Percentiles rank a stretch among this genome's conserved stretches.
Evolutionary conservation across 2,113 vertebrate species (phyloP).

Genomic region (Bos indicus): DNA sequence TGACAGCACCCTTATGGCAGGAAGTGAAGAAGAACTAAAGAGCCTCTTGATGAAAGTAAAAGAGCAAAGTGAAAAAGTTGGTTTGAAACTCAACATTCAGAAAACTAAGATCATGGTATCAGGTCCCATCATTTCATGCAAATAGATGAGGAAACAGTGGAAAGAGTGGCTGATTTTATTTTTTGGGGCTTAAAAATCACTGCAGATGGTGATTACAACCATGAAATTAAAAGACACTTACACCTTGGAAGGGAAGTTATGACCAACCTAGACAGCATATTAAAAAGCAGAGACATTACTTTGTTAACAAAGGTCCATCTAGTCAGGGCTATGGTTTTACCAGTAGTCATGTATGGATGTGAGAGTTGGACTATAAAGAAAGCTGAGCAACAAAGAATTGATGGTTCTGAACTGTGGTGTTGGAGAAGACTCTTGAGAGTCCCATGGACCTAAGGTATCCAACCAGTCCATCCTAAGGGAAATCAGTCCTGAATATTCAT

Average conservation of each 20-base stretch:
- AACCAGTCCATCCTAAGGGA: not conserved
- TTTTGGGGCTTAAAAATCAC: accelerated
- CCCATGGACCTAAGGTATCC: not conserved
- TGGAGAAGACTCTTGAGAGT: not conserved
- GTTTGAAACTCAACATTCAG: not conserved
- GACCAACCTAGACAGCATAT: not conserved
- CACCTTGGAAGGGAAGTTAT: not conserved
- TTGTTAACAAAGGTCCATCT: not conserved
- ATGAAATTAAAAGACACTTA: not conserved
- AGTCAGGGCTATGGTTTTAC: not conserved
- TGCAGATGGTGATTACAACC: not conserved
- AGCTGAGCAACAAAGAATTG: not conserved
- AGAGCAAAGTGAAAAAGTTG: not conserved
- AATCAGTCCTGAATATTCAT: not conserved
- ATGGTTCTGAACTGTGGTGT: not conserved
- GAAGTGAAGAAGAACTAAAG: not conserved
- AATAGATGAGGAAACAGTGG: not conserved
- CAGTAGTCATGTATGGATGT: not conserved
- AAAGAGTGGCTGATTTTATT: not conserved
- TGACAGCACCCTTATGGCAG: not conserved
- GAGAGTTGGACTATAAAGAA: not conserved
- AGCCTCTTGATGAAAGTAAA: not conserved
- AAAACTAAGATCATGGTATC: not conserved
- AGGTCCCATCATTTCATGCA: not conserved
- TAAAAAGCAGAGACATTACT: not conserved